Evolutionary conservation across 37 sponge, comb jelly and placozoan species (phyloP).

Genomic region (Beroe forskalii): DNA sequence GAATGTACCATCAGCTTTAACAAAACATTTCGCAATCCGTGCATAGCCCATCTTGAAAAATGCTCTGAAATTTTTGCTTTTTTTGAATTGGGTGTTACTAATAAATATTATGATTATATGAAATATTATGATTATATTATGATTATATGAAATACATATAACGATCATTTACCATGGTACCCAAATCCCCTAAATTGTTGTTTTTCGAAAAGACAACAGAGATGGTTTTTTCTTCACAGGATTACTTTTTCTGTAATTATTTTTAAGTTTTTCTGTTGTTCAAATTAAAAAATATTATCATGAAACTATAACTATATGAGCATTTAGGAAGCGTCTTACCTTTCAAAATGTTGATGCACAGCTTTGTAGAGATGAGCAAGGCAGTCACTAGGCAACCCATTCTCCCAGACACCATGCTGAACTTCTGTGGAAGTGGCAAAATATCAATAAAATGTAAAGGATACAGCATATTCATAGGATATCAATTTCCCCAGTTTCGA

Average conservation of each 20-base stretch:
- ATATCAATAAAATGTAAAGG: too few relatives aligned
- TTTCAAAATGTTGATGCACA: slow-evolving; percentile 44
- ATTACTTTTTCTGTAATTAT: too few relatives aligned
- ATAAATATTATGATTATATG: not conserved
- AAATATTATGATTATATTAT: not conserved
- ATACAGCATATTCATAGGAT: too few relatives aligned
- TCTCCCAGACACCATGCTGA: not conserved
- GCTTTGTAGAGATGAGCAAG: slow-evolving; percentile 36
- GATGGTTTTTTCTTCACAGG: too few relatives aligned
- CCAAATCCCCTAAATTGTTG: too few relatives aligned
- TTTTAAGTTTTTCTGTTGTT: too few relatives aligned
- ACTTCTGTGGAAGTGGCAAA: not conserved
- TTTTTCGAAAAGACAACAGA: too few relatives aligned
- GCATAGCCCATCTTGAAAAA: slow-evolving; percentile 48
- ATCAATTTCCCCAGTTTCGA: too few relatives aligned
- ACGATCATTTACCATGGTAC: too few relatives aligned
- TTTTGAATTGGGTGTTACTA: not conserved
- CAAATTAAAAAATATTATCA: too few relatives aligned
- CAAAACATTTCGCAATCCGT: slow-evolving; percentile 9
- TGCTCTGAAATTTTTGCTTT: not conserved
- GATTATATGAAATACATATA: too few relatives aligned
- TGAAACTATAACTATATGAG: too few relatives aligned
- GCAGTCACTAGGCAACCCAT: slow-evolving; percentile 13
- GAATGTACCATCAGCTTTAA: slow-evolving; percentile 20
- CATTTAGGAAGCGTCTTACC: not conserved